Conservation (phyloP, 2,797 vertebrate species). For the Thripadectes ignobilis region DNA sequence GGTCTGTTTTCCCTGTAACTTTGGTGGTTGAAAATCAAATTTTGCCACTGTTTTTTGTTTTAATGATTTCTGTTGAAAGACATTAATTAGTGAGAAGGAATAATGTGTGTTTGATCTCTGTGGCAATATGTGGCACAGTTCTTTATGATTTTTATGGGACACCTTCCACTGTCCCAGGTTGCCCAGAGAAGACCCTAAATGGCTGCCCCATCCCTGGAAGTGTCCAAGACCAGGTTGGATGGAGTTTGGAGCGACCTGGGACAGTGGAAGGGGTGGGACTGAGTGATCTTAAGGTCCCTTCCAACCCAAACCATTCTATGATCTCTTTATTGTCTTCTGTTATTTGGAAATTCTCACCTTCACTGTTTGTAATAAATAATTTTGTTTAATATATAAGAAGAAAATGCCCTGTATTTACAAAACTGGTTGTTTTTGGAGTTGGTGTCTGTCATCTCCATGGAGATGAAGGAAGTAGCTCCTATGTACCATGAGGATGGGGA, state of each 20-base stretch:
- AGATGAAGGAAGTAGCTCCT: background rate
- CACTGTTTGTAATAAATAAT: background rate
- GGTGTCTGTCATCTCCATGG: background rate
- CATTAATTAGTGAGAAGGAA: background rate
- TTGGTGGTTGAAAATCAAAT: background rate
- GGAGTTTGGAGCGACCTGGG: background rate
- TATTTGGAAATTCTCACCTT: background rate
- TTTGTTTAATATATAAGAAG: background rate
- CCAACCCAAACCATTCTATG: background rate
- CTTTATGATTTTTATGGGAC: background rate
- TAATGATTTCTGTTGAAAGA: background rate
- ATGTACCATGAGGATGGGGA: background rate
- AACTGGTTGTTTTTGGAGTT: background rate
- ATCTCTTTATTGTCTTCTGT: background rate
- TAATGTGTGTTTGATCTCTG: background rate
- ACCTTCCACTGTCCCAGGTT: background rate
- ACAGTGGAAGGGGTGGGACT: background rate
- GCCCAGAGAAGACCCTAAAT: background rate
- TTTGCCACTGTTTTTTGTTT: background rate
- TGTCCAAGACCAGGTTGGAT: background rate
- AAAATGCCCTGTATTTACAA: background rate
- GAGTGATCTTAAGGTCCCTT: background rate
- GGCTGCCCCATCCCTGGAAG: background rate
- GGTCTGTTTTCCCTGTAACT: background rate
- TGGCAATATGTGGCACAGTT: background rate